Percentiles rank a stretch among this genome's conserved stretches.
Conservation (phyloP, 35 echinoderm and acorn worm genomes). For the Acanthaster planci region DNA sequence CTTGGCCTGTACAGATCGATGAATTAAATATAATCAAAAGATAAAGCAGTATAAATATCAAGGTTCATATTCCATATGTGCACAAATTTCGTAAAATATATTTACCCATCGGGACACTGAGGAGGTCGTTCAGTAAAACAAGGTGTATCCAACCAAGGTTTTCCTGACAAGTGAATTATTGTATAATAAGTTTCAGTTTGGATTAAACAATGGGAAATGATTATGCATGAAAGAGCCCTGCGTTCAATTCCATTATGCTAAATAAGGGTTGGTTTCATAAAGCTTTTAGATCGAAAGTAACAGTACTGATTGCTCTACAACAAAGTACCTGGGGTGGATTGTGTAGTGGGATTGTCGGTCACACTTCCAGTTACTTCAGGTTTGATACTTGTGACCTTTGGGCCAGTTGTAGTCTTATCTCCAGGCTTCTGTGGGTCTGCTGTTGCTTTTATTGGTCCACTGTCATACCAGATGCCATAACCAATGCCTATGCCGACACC, state of each 20-base stretch:
- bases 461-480: slow-evolving; percentile 20
- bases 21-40: too few species aligned
- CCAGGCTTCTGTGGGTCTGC: not conserved
- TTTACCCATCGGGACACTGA: slow-evolving; percentile 31
- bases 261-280: too few species aligned
- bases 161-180: not conserved
- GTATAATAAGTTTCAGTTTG: too few species aligned
- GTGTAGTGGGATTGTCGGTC: not conserved
- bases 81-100: not conserved
- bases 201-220: too few species aligned
- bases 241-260: too few species aligned
- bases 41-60: too few species aligned
- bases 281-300: not conserved
- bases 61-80: too few species aligned
- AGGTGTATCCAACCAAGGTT: slow-evolving; percentile 15
- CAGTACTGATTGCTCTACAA: not conserved
- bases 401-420: not conserved
- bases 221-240: too few species aligned
- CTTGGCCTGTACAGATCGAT: too few species aligned
- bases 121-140: slow-evolving; percentile 25
- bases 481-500: slow-evolving; percentile 31
- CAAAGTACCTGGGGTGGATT: not conserved
- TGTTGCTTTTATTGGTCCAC: not conserved
- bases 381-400: not conserved
- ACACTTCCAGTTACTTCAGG: too few species aligned